phyloP scores from a whole-genome alignment of 2,113 vertebrate genomes.

The Prolemur simus region DNA sequence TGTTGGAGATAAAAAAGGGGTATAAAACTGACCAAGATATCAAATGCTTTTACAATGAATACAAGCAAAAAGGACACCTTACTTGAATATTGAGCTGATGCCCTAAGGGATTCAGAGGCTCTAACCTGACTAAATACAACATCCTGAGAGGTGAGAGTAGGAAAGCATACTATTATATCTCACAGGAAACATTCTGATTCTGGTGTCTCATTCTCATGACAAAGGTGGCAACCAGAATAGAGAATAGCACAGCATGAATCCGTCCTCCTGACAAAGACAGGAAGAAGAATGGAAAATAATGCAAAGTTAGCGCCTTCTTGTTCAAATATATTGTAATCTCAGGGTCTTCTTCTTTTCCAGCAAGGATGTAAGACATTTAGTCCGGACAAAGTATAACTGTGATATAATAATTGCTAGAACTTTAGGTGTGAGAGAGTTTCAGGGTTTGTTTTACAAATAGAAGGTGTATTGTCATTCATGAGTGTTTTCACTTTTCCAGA shows the following conservation, averaged over 20 bases:
- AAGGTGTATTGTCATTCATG: slow-evolving; percentile 57
- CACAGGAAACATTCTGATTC: slow-evolving; percentile 84
- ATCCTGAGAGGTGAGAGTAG: slow-evolving; percentile 79
- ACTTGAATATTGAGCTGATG: slow-evolving; percentile 79
- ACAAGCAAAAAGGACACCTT: slow-evolving; percentile 45
- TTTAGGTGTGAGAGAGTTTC: slow-evolving; percentile 59
- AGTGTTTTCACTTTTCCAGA: slow-evolving; percentile 74
- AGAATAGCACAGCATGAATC: slow-evolving; percentile 86
- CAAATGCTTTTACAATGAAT: slow-evolving; percentile 43
- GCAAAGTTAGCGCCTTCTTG: slow-evolving; percentile 84
- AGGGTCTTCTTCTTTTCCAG: slow-evolving; percentile 77
- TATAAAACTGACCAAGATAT: slow-evolving; percentile 49
- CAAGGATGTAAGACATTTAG: slow-evolving; percentile 81
- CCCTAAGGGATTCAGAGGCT: slow-evolving; percentile 77
- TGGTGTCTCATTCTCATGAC: slow-evolving; percentile 83
- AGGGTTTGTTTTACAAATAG: slow-evolving; percentile 63
- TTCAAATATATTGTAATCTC: slow-evolving; percentile 84
- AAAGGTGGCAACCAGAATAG: slow-evolving; percentile 82
- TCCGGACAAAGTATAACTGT: slow-evolving; percentile 76
- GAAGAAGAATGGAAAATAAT: slow-evolving; percentile 86
- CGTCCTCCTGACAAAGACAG: slow-evolving; percentile 78
- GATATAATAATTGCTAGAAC: slow-evolving; percentile 81
- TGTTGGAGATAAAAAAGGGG: background rate
- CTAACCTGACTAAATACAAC: slow-evolving; percentile 83
- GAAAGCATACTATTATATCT: slow-evolving; percentile 83